Conservation (phyloP, 2,113 vertebrate genomes). For the Microcebus tavaratra region DNA sequence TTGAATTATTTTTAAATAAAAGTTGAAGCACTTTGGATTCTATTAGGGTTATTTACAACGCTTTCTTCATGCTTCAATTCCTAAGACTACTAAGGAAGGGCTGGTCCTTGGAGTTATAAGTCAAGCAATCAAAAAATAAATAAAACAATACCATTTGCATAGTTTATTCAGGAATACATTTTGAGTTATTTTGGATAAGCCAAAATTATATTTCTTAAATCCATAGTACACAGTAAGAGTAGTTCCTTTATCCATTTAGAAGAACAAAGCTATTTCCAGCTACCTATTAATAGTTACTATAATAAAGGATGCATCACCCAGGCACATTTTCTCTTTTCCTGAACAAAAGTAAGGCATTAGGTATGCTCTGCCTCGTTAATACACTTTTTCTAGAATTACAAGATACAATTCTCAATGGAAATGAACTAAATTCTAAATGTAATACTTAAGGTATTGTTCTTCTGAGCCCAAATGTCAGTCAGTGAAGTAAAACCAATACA, state of each 20-base stretch:
- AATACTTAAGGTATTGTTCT: conserved; percentile 16
- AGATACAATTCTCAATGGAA: conserved; percentile 9
- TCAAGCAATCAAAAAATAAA: background rate
- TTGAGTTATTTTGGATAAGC: background rate
- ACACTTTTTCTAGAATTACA: background rate
- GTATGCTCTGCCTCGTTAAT: background rate
- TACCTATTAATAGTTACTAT: background rate
- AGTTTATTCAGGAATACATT: background rate
- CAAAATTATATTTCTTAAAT: background rate
- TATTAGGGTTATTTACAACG: background rate
- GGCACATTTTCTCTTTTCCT: background rate
- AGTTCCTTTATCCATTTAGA: background rate
- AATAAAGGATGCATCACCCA: background rate
- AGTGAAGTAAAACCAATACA: conserved; percentile 32
- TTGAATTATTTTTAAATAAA: background rate
- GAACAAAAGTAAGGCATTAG: background rate
- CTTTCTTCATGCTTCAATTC: background rate
- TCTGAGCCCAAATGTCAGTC: conserved; percentile 14
- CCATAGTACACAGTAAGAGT: background rate
- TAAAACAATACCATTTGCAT: background rate
- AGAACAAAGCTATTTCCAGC: background rate
- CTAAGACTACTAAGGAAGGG: background rate
- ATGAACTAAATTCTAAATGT: conserved; percentile 41
- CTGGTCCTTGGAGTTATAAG: background rate
- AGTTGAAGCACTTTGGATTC: background rate